Base-by-base conservation (phyloP, 2,888 invertebrate species). In the Palloptera scutellata region DNA sequence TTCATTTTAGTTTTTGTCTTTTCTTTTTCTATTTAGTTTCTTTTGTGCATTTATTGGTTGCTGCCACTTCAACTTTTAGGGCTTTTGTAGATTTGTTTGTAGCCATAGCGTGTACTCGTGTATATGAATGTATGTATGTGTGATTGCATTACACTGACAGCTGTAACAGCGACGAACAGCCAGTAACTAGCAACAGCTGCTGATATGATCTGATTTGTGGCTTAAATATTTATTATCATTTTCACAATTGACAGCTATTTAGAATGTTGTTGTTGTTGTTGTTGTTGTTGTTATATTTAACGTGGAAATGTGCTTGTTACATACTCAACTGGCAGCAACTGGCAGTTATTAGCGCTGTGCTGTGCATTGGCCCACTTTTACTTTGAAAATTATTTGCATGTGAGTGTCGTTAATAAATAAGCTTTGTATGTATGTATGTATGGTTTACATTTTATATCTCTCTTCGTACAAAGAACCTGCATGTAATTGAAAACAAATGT, bases 181-280 rank as follows among this genome's bases (percentile, higher is more conserved):
- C 20, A 12, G 41, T 15, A 60, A 13, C 11, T n/a, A 12, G 41
- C 43, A 60, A 13, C 48, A 15, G 48, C 48, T 13, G 48, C 48
- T 15, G 30, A 48, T 48, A 13, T 54, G 54, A 19, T 54, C 15
- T 61, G 10, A 13, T 61, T 51, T 61, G 13, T 19, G 13, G 53
- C 63, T 41, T 45, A 13, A 40, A 15, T 19, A 17, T 61, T 54
- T 17, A 61, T 66, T 66, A 30, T 55, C 30, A 60, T 53, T 65
- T 65, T 60, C 60, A 53, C 65, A 65, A 60, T 65, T 42, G 48
- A 52, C 40, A 40, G 53, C 48, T 52, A 12, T 57, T 40, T 57
- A 20, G 17, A 40, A 20, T 40, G 6, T n/a, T 54, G 54, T 41
- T 58, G 40, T 15, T 58, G 58, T 43, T 41, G 40, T 42, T 41